Conservation (phyloP, 2,888 invertebrate species). For the Neelides folsomi region DNA sequence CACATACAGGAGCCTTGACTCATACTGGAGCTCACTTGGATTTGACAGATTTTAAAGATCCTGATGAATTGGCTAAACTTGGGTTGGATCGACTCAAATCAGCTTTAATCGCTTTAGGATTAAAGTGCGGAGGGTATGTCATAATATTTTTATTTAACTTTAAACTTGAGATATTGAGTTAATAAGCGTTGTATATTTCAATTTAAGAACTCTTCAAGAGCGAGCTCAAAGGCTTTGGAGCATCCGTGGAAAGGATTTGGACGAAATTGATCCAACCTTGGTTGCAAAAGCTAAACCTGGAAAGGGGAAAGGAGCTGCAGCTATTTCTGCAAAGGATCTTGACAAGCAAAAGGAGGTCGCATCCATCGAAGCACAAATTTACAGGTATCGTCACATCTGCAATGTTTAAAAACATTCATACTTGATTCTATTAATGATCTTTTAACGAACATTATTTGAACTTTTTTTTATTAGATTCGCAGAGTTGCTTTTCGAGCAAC, state of each 20-base stretch:
- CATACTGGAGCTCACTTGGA: constrained; percentile 94
- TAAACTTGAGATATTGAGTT: background rate
- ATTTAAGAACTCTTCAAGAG: constrained; percentile 72
- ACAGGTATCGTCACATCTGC: constrained; percentile 46
- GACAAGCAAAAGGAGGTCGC: constrained; percentile 74
- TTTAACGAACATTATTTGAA: background rate
- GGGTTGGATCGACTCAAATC: constrained; percentile 95
- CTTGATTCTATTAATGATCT: background rate
- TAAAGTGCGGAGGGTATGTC: constrained; percentile 85
- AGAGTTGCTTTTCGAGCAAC: constrained; percentile 68
- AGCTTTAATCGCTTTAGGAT: constrained; percentile 84
- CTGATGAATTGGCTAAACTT: constrained; percentile 91
- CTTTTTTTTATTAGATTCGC: constrained; percentile 47
- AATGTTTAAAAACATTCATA: too few species aligned
- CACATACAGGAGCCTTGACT: constrained; percentile 72
- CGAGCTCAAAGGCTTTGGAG: constrained; percentile 89
- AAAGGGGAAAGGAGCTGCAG: constrained; percentile 42
- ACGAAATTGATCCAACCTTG: constrained; percentile 76
- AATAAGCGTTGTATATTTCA: constrained; percentile 7
- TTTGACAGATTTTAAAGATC: constrained; percentile 92
- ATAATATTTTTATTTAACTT: background rate
- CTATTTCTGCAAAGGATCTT: constrained; percentile 40
- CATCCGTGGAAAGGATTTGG: constrained; percentile 74
- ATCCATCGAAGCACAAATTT: constrained; percentile 75
- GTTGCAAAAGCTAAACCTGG: constrained; percentile 80